Percentiles rank a stretch among this genome's conserved stretches.
These are phyloP conservation scores for Hyperoplus immaculatus DNA, from an alignment of 2,797 vertebrate species.

Conservation along the genomic window DNA sequence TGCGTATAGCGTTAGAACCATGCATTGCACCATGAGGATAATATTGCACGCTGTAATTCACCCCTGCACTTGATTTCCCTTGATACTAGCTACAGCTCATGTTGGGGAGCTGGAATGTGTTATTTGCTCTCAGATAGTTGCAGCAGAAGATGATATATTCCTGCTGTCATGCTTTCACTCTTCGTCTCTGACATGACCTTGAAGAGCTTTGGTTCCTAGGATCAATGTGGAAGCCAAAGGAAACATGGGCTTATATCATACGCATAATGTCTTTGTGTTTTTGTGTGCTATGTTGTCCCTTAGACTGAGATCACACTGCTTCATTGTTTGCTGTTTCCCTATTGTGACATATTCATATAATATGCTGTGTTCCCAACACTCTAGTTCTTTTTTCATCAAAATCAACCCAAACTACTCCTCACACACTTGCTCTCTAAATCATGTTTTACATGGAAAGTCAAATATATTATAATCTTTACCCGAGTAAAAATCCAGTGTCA, in stretches of 20 bases:
- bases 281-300: background rate
- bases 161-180: conserved; percentile 20
- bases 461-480: conserved; percentile 15
- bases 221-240: conserved; percentile 35
- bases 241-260: conserved; percentile 56
- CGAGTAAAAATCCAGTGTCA: conserved; percentile 26
- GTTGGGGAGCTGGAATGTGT: conserved; percentile 33
- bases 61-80: conserved; percentile 59
- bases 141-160: conserved; percentile 58
- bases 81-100: conserved; percentile 47
- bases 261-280: conserved; percentile 22
- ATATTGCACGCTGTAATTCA: conserved; percentile 61
- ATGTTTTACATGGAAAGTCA: conserved; percentile 13
- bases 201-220: conserved; percentile 42
- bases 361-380: background rate
- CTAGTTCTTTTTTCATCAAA: background rate
- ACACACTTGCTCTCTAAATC: background rate
- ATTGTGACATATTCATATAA: background rate
- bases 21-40: conserved; percentile 49
- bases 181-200: conserved; percentile 69
- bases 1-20: conserved; percentile 52
- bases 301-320: background rate
- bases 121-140: conserved; percentile 52
- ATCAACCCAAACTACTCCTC: background rate
- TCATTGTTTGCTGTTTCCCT: background rate